Evolutionary conservation across 2,888 invertebrate species (phyloP).

Genomic region (Drosophila rellima): DNA sequence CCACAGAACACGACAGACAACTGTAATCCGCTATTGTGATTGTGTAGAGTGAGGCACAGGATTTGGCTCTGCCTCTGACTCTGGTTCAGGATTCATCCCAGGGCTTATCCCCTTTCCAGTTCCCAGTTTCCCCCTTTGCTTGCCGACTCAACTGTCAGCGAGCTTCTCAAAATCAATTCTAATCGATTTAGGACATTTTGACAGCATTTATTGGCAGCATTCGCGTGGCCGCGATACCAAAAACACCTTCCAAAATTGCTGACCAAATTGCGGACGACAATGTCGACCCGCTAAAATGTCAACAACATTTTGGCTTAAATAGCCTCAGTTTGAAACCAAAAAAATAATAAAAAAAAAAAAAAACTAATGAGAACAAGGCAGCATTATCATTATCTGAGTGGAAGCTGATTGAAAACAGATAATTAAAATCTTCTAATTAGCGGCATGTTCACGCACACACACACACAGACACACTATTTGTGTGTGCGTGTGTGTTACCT

Average conservation of each 20-base stretch:
- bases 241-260: slow-evolving; percentile 63
- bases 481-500: slow-evolving; percentile 72
- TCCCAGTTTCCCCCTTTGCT: slow-evolving; percentile 9
- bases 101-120: slow-evolving; percentile 4
- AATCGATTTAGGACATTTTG: slow-evolving; percentile 82
- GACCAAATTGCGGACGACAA: slow-evolving; percentile 9
- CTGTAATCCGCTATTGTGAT: slow-evolving; percentile 79
- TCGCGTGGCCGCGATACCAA: slow-evolving; percentile 75
- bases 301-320: slow-evolving; percentile 74
- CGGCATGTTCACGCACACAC: slow-evolving; percentile 80
- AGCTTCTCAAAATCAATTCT: slow-evolving; percentile 80
- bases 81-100: too few species aligned
- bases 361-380: slow-evolving; percentile 56
- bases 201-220: slow-evolving; percentile 80
- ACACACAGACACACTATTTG: slow-evolving; percentile 16
- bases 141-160: slow-evolving; percentile 65
- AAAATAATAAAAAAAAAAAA: neutral
- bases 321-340: slow-evolving; percentile 27
- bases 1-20: slow-evolving; percentile 79
- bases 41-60: slow-evolving; percentile 34
- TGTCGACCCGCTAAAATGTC: slow-evolving; percentile 59
- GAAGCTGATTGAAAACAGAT: slow-evolving; percentile 80
- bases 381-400: slow-evolving; percentile 77
- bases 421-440: slow-evolving; percentile 80
- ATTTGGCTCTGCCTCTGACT: slow-evolving; percentile 21